phyloP scores from a whole-genome alignment of 2,797 vertebrate species.

The Brachyalestes nurse region DNA sequence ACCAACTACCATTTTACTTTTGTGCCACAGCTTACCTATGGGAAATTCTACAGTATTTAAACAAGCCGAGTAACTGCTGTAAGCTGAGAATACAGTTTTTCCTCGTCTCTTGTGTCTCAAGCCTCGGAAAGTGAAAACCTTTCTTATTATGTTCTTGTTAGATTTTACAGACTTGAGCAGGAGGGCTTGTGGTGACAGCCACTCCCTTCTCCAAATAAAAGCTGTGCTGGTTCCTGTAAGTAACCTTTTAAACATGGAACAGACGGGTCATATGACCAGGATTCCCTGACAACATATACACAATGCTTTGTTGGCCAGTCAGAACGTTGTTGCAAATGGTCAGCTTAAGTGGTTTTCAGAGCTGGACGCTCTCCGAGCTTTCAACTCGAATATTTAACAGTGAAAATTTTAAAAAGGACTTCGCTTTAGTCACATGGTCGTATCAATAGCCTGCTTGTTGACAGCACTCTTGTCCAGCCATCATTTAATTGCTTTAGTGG shows the following conservation, averaged over 20 bases:
- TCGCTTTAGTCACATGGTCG: neutral
- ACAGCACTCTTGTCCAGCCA: neutral
- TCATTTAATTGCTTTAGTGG: neutral
- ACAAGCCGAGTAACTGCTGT: no score
- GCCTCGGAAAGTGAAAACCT: conserved; percentile 2
- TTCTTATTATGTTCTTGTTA: conserved; percentile 3
- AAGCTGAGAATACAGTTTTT: neutral
- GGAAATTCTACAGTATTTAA: no score
- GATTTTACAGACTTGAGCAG: neutral
- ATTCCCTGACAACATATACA: conserved; percentile 3
- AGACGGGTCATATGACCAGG: conserved; percentile 9
- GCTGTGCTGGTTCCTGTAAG: neutral
- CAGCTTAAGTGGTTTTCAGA: neutral
- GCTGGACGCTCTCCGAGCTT: neutral
- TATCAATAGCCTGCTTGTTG: neutral
- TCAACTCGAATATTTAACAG: neutral
- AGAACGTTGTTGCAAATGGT: no score
- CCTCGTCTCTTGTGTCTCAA: neutral
- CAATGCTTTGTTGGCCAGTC: neutral
- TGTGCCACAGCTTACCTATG: no score
- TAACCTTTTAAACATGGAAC: neutral
- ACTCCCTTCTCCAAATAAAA: neutral
- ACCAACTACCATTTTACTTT: no score
- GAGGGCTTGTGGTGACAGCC: neutral
- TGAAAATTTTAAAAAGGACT: neutral